Evolutionary conservation across 2,113 vertebrate species (phyloP), one percentile per base, ranked within the genome.

Genomic region (Leucosticte australis): DNA sequence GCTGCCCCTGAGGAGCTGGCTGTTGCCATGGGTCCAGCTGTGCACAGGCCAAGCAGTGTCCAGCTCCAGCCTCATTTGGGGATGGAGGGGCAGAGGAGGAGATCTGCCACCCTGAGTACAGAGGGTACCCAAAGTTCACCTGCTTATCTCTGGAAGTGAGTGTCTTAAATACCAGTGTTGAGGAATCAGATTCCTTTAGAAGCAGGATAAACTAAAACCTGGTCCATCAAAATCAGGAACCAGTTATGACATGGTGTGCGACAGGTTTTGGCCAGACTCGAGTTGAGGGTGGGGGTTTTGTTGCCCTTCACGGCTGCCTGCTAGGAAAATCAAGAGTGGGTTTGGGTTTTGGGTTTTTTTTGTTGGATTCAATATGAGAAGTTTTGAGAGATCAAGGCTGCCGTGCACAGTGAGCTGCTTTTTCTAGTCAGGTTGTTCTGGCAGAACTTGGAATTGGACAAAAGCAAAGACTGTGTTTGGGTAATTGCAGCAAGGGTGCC

Each of bases 41-140:
- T 21, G 63, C 8, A 26, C 12, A 35, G 21, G 56, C 24, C 4
- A 1, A 5, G 3, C 2, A 2, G 16, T 41, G 46, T 23, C 14
- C 26, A 42, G 11, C 5, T 22, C 10, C 23, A 27, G 27, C 6
- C 8, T 35, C 18, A 3, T 15, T 1, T 22, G 23, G 20, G 30
- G 9, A 7, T 19, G 24, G 17, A 12, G 13, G 41, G 10, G 6
- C n/a, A 37, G 23, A 27, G 15, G 8, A 8, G 7, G 16, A 12
- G 3, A 14, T 30, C 9, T 41, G 22, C 11, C 13, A 3, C 10
- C 8, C 18, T 21, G 27, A 31, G n/a, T 0, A 0, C 2, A 2
- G 2, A 22, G 24, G 24, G 5, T 37, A 6, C 3, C 10, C 17
- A 11, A 5, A 20, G 19, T 11, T 37, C 33, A 41, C 15, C 9